Conservation (phyloP, 1,140 invertebrate species). For the Scaptomyza pallida region DNA sequence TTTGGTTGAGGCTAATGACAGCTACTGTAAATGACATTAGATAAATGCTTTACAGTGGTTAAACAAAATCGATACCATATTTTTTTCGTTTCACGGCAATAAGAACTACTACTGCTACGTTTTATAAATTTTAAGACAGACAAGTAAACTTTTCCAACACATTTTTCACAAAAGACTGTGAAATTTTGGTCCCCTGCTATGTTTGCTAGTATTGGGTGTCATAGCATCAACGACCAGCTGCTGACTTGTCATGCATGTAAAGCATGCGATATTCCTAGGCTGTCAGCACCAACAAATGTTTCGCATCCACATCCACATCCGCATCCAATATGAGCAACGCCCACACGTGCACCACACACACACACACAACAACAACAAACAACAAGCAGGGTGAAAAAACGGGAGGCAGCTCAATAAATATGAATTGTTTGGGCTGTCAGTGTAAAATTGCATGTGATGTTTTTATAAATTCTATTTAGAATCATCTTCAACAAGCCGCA, state of each 20-base stretch:
- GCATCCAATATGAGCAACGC: not conserved
- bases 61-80: slow-evolving; percentile 7
- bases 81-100: not conserved
- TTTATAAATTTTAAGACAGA: not conserved
- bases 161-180: not conserved
- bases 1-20: slow-evolving; percentile 41
- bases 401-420: slow-evolving; percentile 41
- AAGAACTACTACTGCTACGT: too few relatives aligned
- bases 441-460: slow-evolving; percentile 34
- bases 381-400: slow-evolving; percentile 4
- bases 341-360: slow-evolving; percentile 7
- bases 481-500: slow-evolving; percentile 21
- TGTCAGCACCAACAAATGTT: slow-evolving; percentile 23
- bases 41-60: slow-evolving; percentile 32
- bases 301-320: not conserved
- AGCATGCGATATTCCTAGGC: slow-evolving; percentile 11
- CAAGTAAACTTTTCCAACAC: not conserved
- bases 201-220: not conserved
- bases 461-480: slow-evolving; percentile 47
- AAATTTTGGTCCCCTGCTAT: not conserved
- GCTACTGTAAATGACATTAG: slow-evolving; percentile 42
- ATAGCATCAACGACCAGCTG: slow-evolving; percentile 4
- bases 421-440: slow-evolving; percentile 18
- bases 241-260: slow-evolving; percentile 33
- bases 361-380: too few relatives aligned